Evolutionary conservation across 2,888 invertebrate genomes (phyloP).

Genomic region (Urechis unicinctus): DNA sequence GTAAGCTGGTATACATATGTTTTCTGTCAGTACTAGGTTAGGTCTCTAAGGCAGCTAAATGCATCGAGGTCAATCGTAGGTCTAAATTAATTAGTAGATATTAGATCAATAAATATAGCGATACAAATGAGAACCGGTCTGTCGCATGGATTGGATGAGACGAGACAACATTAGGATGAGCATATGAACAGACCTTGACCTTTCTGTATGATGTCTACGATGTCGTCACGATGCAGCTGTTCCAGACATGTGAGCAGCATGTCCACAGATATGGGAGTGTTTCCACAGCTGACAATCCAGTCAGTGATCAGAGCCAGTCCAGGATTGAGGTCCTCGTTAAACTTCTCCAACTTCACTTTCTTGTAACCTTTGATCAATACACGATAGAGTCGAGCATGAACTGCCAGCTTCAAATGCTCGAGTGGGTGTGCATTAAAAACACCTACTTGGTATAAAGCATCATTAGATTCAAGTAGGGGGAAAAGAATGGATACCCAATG

Average conservation of each 20-base stretch:
- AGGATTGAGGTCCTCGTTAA: conserved; percentile 49
- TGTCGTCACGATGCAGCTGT: conserved; percentile 45
- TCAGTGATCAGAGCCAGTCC: conserved; percentile 48
- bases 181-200: conserved; percentile 32
- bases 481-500: conserved; percentile 22
- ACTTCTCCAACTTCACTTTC: conserved; percentile 41
- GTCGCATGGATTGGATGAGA: not conserved
- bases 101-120: not conserved
- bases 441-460: no score
- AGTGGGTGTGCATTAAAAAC: no score
- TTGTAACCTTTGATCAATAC: conserved; percentile 41
- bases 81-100: no score
- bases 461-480: no score
- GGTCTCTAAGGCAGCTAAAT: no score
- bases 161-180: not conserved
- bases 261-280: conserved; percentile 51
- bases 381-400: not conserved
- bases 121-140: not conserved
- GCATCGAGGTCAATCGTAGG: no score
- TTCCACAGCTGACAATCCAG: conserved; percentile 51
- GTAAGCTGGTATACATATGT: no score
- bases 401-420: not conserved
- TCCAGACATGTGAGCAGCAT: conserved; percentile 47
- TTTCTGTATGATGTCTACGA: conserved; percentile 40
- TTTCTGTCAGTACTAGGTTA: no score